Base-by-base conservation (phyloP, 2,888 invertebrate genomes). In the Amphimallon solstitiale region DNA sequence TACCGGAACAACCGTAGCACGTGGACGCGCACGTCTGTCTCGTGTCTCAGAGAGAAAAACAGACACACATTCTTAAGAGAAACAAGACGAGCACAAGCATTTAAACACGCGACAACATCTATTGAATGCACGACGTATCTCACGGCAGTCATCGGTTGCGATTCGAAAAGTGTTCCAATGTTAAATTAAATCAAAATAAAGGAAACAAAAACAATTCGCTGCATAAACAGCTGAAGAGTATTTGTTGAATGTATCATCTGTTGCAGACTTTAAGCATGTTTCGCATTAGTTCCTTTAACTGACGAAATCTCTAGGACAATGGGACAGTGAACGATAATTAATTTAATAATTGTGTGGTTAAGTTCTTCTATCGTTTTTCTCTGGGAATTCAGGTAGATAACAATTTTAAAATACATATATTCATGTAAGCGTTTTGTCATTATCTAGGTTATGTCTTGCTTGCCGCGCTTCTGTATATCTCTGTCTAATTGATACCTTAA, bases 1-100 rank as follows among this genome's bases (percentile, higher is more conserved):
- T 77, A 76, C 74, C 76, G 77, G 72, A 75, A 77, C 78, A 74
- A 70, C 75, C 75, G 74, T 70, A 72, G 77, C 79, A 80, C 78
- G 79, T 79, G 79, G 78, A 78, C 75, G 75, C 71, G 65, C 56
- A 29, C 56, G 56, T 15, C 29, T 59, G 14, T 23, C 43, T 56
- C 29, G 43, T 15, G 29, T 43, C 56, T 43, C 56, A 59, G 56
- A 59, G 56, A 7, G 43, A 43, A 43, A 43, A 2, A 17, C 17
- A 19, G 10, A 45, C 56, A 29, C 56, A 43, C 37, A 48, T 43
- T 23, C 56, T 43, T 54, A 10, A 54, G 54, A 21, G 38, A 54
- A 59, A 43, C 15, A 59, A 23, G 45, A 43, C 29, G 40, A 40
- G 38, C 21, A 12, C 54, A 34, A 14, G 15, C 23, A 23, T 14